Evolutionary conservation across 2,113 vertebrate genomes (phyloP).

Genomic region (Ictidomys tridecemlineatus): DNA sequence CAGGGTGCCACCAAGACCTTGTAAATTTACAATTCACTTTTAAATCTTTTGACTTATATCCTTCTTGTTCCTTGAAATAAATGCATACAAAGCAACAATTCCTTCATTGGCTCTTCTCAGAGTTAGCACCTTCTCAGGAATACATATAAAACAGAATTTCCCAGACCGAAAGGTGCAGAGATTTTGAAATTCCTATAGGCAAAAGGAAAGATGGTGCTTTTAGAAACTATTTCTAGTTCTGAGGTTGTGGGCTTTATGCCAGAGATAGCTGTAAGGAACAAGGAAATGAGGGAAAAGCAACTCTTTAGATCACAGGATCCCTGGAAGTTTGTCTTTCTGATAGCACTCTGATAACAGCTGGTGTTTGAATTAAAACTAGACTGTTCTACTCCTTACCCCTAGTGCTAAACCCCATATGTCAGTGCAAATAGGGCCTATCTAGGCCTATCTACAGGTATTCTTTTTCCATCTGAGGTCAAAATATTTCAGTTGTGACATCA

Average conservation of each 20-base stretch:
- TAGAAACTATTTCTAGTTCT: not conserved
- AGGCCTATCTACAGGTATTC: not conserved
- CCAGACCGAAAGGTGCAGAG: not conserved
- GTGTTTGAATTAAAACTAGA: slow-evolving; percentile 50
- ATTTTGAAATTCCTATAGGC: not conserved
- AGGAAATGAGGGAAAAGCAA: not conserved
- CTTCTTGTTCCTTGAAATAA: slow-evolving; percentile 54
- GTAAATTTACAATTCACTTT: slow-evolving; percentile 48
- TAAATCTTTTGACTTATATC: slow-evolving; percentile 29
- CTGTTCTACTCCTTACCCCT: not conserved
- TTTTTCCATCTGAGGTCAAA: slow-evolving; percentile 62
- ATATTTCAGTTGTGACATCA: slow-evolving; percentile 57
- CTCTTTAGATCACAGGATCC: not conserved
- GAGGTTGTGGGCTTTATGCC: not conserved
- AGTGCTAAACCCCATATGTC: slow-evolving; percentile 9
- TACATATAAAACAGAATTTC: not conserved
- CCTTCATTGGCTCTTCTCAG: slow-evolving; percentile 17
- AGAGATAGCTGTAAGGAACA: not conserved
- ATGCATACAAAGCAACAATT: not conserved
- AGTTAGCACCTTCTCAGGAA: not conserved
- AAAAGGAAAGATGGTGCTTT: not conserved
- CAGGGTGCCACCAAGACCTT: not conserved
- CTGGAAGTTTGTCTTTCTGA: not conserved
- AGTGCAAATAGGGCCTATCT: slow-evolving; percentile 31
- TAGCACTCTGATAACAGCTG: not conserved